Evolutionary conservation across 2,113 vertebrate genomes (phyloP).

Genomic region (Perca fluviatilis): DNA sequence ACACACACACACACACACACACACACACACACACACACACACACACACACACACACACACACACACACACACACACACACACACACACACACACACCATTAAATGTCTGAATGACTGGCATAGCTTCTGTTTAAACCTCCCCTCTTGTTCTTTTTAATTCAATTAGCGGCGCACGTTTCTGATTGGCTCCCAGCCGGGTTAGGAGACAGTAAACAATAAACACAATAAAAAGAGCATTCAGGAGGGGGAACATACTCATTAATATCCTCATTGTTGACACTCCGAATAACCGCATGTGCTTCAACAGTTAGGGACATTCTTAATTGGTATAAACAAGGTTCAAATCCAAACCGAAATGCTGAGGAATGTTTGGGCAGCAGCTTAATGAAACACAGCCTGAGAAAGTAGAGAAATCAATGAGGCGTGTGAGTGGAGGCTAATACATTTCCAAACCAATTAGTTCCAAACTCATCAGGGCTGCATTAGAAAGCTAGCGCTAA

Average conservation of each 20-base stretch:
- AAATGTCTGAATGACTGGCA: too few relatives aligned
- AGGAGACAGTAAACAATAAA: background rate
- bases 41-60: too few relatives aligned
- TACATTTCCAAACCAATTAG: constrained; percentile 23
- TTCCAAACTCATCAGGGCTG: background rate
- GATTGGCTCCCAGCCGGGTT: too few relatives aligned
- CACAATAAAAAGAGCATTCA: background rate
- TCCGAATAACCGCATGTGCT: background rate
- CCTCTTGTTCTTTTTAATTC: too few relatives aligned
- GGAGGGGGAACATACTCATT: background rate
- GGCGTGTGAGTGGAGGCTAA: constrained; percentile 6
- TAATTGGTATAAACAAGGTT: constrained; percentile 28
- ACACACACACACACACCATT: too few relatives aligned
- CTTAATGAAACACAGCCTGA: constrained; percentile 39
- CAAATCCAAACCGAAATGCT: constrained; percentile 4
- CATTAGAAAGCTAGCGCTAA: background rate
- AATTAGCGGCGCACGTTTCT: too few relatives aligned
- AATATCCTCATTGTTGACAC: too few relatives aligned
- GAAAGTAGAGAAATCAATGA: constrained; percentile 24
- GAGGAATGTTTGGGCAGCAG: constrained; percentile 10
- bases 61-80: too few relatives aligned
- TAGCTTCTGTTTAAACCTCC: too few relatives aligned
- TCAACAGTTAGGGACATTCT: background rate
- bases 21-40: too few relatives aligned
- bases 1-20: too few relatives aligned